Evolutionary conservation across 2,113 vertebrate species (phyloP), one percentile per base, ranked within the genome.

Genomic region (Anguilla rostrata): DNA sequence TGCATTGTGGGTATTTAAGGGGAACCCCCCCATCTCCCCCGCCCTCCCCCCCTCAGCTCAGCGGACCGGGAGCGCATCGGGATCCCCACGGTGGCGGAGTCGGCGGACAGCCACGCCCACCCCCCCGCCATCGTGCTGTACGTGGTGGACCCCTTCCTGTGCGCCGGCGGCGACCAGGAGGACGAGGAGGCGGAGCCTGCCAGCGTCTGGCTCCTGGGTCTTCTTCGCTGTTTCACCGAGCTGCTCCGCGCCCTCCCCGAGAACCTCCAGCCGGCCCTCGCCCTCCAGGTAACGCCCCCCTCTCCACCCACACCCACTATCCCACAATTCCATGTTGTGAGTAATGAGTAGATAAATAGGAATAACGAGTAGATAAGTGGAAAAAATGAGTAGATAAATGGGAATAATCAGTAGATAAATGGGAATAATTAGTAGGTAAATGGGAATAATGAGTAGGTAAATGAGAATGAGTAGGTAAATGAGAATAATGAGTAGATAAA

Each of bases 211-310:
- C 93, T 99, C 18, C 91, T 99, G 43, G 97, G 98, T 85, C 92
- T 99, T 86, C 96, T 99, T 91, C 96, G 98, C 89, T 99, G 98
- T 94, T 99, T 98, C 94, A 97, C 97, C 12, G 98, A 99, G 91
- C 98, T 99, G 97, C 91, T 99, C 82, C 96, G 97, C 87, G 95
- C 94, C 84, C 94, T 99, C 88, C 98, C 98, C 7, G 97, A 99
- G 92, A 94, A 93, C 26, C 96, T 98, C 93, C 96, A 97, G 91
- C 95, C 96, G 87, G 97, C 98, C 85, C 96, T 99, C 92, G 97
- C 98, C 90, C 96, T 99, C 89, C 98, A 99, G 97, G 98, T 99
- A 90, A 78, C 40, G 8, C 16, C 22, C 16, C 12, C 16, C 12
- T 34, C n/a, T 6, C 78, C 16, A 0, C 1, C n/a, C 39, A 9